Conservation (phyloP, 2,888 invertebrate species). For the Rhingia campestris region DNA sequence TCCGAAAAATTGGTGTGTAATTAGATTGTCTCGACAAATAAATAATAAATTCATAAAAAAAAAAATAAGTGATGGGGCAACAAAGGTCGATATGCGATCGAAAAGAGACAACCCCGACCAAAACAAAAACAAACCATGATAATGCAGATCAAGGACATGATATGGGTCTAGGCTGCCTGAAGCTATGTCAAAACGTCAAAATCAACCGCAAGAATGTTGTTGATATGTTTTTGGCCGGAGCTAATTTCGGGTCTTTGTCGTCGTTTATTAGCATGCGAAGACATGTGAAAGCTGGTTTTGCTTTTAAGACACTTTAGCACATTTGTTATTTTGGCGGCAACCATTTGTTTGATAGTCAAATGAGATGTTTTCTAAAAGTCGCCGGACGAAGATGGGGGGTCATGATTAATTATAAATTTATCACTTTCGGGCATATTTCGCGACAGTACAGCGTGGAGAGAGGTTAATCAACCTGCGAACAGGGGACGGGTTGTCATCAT, state of each 20-base stretch:
- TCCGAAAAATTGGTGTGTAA: not conserved
- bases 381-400: not conserved
- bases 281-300: constrained; percentile 9
- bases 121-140: not conserved
- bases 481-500: no score
- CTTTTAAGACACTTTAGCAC: constrained; percentile 24
- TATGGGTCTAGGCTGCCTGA: not conserved
- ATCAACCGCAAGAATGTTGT: not conserved
- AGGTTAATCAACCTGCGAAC: not conserved
- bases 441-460: not conserved
- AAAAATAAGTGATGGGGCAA: not conserved
- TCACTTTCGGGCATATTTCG: not conserved
- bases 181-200: not conserved
- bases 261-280: not conserved
- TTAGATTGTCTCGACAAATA: constrained; percentile 19
- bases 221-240: not conserved
- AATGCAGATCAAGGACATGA: constrained; percentile 4
- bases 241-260: not conserved
- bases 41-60: not conserved
- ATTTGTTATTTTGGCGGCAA: not conserved
- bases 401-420: constrained; percentile 32
- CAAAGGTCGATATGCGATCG: not conserved
- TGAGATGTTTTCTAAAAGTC: constrained; percentile 24
- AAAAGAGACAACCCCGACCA: not conserved
- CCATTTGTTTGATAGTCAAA: constrained; percentile 10